Evolutionary conservation across 35 echinoderm and acorn worm species (phyloP).

Genomic region (Lytechinus pictus): DNA sequence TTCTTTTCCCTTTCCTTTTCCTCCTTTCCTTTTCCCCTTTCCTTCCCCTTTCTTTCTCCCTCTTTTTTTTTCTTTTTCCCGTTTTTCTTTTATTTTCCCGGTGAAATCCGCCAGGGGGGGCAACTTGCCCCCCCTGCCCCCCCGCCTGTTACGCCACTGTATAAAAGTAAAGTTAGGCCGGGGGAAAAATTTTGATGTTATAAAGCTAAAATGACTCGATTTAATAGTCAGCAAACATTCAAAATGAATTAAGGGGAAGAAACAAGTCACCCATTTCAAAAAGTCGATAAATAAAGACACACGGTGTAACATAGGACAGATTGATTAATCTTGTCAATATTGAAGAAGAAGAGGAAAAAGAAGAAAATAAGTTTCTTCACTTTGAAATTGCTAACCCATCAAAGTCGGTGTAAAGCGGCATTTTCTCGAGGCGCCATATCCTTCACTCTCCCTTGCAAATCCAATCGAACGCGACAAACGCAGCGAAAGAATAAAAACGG

Average conservation of each 20-base stretch:
- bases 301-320: background rate
- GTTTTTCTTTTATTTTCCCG: too few species aligned
- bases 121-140: too few species aligned
- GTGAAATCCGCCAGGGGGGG: too few species aligned
- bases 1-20: too few species aligned
- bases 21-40: too few species aligned
- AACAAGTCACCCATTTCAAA: background rate
- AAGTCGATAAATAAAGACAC: background rate
- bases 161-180: too few species aligned
- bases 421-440: background rate
- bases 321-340: background rate
- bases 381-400: background rate
- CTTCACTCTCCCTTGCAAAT: background rate
- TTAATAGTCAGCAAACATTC: background rate
- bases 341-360: background rate
- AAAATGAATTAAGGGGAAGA: background rate
- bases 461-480: background rate
- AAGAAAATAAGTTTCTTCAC: background rate
- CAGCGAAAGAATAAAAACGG: background rate
- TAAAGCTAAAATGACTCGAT: background rate
- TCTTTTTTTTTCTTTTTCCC: too few species aligned
- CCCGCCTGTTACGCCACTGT: too few species aligned
- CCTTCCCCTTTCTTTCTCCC: too few species aligned
- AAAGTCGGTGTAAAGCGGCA: background rate
- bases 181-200: background rate